These are phyloP conservation scores for Caenorhabditis briggsae DNA, from an alignment of 1,140 invertebrate species.

Conservation along the genomic window DNA sequence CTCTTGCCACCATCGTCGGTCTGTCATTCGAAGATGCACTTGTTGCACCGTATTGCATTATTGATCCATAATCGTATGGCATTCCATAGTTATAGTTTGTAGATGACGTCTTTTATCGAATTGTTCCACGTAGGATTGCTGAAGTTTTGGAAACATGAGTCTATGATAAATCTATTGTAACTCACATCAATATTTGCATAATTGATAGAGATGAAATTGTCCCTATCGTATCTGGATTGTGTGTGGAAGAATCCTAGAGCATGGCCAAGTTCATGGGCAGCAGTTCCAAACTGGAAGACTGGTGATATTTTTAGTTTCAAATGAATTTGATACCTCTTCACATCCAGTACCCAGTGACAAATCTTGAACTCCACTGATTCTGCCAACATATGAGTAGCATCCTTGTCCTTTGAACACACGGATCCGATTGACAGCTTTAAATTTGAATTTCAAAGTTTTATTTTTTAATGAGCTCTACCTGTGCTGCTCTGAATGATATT, in stretches of 20 bases:
- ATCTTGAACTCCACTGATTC: slow-evolving; percentile 59
- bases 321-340: slow-evolving; percentile 16
- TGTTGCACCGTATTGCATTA: slow-evolving; percentile 63
- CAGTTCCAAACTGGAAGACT: slow-evolving; percentile 63
- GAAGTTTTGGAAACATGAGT: background rate
- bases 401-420: slow-evolving; percentile 61
- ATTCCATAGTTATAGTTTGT: slow-evolving; percentile 64
- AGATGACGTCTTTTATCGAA: slow-evolving; percentile 62
- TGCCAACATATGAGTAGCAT: slow-evolving; percentile 61
- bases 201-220: slow-evolving; percentile 58
- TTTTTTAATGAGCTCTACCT: background rate
- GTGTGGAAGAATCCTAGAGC: slow-evolving; percentile 66
- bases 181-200: slow-evolving; percentile 60
- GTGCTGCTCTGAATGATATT: slow-evolving; percentile 55
- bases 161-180: background rate
- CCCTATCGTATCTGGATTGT: slow-evolving; percentile 63
- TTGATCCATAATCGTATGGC: slow-evolving; percentile 66
- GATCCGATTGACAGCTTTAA: slow-evolving; percentile 42
- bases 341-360: slow-evolving; percentile 58
- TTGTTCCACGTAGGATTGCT: slow-evolving; percentile 57
- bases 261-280: slow-evolving; percentile 64
- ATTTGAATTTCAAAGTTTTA: too few relatives aligned
- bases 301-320: background rate
- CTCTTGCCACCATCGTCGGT: slow-evolving; percentile 63
- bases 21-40: slow-evolving; percentile 59